These are phyloP conservation scores for Xanthostigma xanthostigma DNA, from an alignment of 2,888 invertebrate species.

Conservation along the genomic window DNA sequence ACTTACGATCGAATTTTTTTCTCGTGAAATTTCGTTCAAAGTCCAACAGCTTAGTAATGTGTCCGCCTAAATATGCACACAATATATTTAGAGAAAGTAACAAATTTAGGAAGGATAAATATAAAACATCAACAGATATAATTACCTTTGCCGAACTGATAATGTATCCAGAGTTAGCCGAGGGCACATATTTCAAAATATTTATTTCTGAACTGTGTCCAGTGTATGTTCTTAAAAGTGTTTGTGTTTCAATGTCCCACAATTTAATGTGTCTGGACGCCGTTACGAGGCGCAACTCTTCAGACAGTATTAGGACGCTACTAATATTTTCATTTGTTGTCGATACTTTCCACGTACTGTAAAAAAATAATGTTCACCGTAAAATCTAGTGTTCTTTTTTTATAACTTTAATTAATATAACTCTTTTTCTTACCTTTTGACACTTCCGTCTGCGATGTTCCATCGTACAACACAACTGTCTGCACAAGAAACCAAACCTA, in stretches of 20 bases:
- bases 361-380: constrained; percentile 15
- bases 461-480: constrained; percentile 39
- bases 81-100: background rate
- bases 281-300: constrained; percentile 26
- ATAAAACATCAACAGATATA: constrained; percentile 2
- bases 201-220: constrained; percentile 46
- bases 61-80: constrained; percentile 21
- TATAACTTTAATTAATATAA: background rate
- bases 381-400: background rate
- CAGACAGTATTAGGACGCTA: constrained; percentile 43
- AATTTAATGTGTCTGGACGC: constrained; percentile 36
- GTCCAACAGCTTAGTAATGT: constrained; percentile 34
- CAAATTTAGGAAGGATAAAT: background rate
- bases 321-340: constrained; percentile 36
- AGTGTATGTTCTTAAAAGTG: constrained; percentile 43
- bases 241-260: constrained; percentile 44
- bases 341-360: constrained; percentile 51
- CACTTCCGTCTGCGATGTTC: constrained; percentile 32
- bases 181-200: constrained; percentile 27
- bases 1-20: constrained; percentile 37
- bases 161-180: constrained; percentile 24
- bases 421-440: constrained; percentile 34
- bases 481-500: constrained; percentile 37
- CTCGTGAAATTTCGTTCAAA: constrained; percentile 27
- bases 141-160: constrained; percentile 30